Evolutionary conservation across 2,888 invertebrate species (phyloP).

Genomic region (Heliothis peltigera): DNA sequence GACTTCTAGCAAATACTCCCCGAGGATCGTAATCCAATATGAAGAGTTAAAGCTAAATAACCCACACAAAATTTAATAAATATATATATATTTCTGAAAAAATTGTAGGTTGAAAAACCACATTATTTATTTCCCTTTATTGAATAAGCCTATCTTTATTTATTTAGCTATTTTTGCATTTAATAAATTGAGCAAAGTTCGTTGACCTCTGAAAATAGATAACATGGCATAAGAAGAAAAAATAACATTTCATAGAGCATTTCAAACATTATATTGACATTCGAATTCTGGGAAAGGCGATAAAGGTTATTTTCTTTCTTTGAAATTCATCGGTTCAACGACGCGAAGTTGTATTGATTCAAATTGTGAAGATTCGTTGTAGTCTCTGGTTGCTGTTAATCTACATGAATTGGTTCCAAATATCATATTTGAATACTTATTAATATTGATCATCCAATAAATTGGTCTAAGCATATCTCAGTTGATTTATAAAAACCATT

Average conservation of each 20-base stretch:
- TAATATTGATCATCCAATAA: neutral
- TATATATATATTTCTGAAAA: neutral
- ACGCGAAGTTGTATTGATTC: conserved; percentile 22
- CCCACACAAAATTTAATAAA: neutral
- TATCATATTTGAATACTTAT: no score
- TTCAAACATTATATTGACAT: conserved; percentile 41
- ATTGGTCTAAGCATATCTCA: neutral
- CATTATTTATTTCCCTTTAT: conserved; percentile 9
- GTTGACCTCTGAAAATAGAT: conserved; percentile 21
- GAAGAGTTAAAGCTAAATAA: conserved; percentile 1
- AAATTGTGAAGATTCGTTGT: conserved; percentile 4
- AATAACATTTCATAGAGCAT: conserved; percentile 16
- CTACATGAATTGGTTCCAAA: neutral
- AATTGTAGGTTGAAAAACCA: conserved; percentile 13
- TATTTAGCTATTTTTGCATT: conserved; percentile 17
- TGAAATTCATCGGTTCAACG: conserved; percentile 10
- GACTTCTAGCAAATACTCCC: neutral
- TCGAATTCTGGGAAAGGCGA: conserved; percentile 29
- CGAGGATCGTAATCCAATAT: neutral
- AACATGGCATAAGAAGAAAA: neutral
- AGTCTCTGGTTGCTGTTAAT: neutral
- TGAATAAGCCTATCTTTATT: conserved; percentile 17
- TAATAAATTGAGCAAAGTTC: conserved; percentile 30
- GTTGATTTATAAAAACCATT: neutral
- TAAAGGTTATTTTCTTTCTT: conserved; percentile 14